Evolutionary conservation across 2,113 vertebrate species (phyloP), one percentile per base, ranked within the genome.

Genomic region (Ammodytes marinus): DNA sequence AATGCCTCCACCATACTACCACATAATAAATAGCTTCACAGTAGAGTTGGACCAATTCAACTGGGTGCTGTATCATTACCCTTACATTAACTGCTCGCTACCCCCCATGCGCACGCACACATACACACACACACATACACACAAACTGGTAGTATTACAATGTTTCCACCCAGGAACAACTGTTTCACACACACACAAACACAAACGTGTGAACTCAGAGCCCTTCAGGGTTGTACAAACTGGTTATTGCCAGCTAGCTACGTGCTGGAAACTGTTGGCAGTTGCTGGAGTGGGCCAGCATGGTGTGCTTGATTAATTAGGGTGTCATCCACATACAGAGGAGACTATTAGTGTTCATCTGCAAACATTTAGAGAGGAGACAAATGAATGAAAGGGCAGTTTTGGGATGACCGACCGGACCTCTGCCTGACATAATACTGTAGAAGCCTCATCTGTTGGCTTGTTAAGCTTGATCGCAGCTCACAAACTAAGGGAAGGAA

Each of bases 341-440:
- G 77, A 90, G 90, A 87, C 86, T 59, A 91, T 92, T 92, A 90
- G 77, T 58, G 88, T 88, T 92, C 92, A 90, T 93, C 89, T 93
- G 91, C 85, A 92, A 91, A 89, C 88, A 87, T 91, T 95, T 93
- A 90, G 65, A 84, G 66, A 52, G 79, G 75, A 74, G 78, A 72
- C 15, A 54, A 0, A 80, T 67, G 61, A 77, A 64, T 74, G 73
- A 69, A 79, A 86, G 66, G 77, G 53, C 15, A 64, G 47, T 69
- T 68, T 81, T 0, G 13, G 69, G 60, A 61, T 59, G 55, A 45
- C 7, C 49, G 55, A 45, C 7, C 49, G 14, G 69, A 76, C 70
- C 59, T 65, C 50, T 59, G 27, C n/a, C 15, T 53, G 58, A 69
- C 37, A 80, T 53, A 58, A 27, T 2, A 27, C 27, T 27, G 27